These are phyloP conservation scores for Chrosomus eos DNA, from an alignment of 2,797 vertebrate genomes.

Conservation along the genomic window DNA sequence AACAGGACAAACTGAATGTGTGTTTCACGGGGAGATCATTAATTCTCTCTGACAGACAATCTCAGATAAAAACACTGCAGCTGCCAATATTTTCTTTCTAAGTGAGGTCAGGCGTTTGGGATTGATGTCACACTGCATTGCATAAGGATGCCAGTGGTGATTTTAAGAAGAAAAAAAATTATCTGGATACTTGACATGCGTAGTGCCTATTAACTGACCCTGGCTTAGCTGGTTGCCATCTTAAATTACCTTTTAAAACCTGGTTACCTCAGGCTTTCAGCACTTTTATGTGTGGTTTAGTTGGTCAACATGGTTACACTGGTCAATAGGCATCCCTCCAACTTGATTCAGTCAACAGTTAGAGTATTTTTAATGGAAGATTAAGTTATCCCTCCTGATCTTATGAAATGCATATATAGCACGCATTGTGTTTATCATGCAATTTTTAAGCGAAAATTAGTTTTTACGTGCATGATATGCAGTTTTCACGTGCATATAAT, in stretches of 20 bases:
- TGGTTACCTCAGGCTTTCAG: neutral
- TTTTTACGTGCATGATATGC: too few species aligned
- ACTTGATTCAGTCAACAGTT: too few species aligned
- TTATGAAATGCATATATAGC: too few species aligned
- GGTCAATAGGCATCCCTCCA: neutral
- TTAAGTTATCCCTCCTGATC: too few species aligned
- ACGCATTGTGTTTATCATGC: too few species aligned
- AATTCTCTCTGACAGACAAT: slow-evolving; percentile 37
- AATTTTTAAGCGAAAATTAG: too few species aligned
- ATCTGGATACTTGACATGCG: neutral
- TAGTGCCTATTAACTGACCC: neutral
- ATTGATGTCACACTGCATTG: slow-evolving; percentile 20
- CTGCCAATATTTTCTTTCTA: slow-evolving; percentile 41
- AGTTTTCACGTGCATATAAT: too few species aligned
- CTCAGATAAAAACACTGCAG: slow-evolving; percentile 35
- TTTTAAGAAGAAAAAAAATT: neutral
- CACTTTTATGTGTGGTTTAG: neutral
- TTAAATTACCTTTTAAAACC: neutral
- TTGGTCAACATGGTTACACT: neutral
- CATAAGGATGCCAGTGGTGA: neutral
- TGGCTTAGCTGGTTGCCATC: neutral
- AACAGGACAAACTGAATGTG: slow-evolving; percentile 38
- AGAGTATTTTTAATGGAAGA: too few species aligned
- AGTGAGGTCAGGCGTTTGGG: slow-evolving; percentile 4
- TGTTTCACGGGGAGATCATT: slow-evolving; percentile 40